Evolutionary conservation across 2,797 vertebrate genomes (phyloP).

Genomic region (Melanotaenia maccullochi): DNA sequence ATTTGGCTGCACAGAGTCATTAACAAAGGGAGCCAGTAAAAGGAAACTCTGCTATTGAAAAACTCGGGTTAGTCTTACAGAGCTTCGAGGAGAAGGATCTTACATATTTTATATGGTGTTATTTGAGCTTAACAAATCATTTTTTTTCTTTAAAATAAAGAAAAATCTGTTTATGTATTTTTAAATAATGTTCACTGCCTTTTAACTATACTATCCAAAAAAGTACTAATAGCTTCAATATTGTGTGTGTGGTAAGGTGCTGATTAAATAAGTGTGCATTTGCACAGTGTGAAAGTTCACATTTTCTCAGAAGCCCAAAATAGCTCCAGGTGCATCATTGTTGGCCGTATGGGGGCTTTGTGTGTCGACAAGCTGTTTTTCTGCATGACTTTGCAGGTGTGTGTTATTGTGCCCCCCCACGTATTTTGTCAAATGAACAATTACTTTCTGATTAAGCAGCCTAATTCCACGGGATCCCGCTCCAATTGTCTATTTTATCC

Average conservation of each 20-base stretch:
- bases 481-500: conserved; percentile 82
- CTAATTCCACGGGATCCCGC: conserved; percentile 77
- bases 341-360: conserved; percentile 63
- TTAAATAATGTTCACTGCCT: neutral
- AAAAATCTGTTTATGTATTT: too few species aligned
- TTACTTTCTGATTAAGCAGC: conserved; percentile 76
- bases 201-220: conserved; percentile 1
- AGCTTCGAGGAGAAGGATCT: conserved; percentile 11
- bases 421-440: conserved; percentile 78
- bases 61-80: conserved; percentile 26
- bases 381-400: conserved; percentile 79
- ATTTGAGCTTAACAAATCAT: conserved; percentile 8
- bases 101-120: conserved; percentile 21
- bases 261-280: neutral
- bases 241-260: neutral
- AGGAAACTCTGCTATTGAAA: conserved; percentile 29
- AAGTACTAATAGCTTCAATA: neutral
- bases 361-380: conserved; percentile 70
- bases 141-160: neutral
- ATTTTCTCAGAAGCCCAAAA: conserved; percentile 65
- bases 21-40: conserved; percentile 39
- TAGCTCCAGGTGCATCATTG: conserved; percentile 65
- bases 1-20: conserved; percentile 33
- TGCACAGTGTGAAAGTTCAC: conserved; percentile 32
- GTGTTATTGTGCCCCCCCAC: conserved; percentile 65